These are phyloP conservation scores for Cotesia chilonis DNA, from an alignment of 1,140 invertebrate species.

Conservation along the genomic window DNA sequence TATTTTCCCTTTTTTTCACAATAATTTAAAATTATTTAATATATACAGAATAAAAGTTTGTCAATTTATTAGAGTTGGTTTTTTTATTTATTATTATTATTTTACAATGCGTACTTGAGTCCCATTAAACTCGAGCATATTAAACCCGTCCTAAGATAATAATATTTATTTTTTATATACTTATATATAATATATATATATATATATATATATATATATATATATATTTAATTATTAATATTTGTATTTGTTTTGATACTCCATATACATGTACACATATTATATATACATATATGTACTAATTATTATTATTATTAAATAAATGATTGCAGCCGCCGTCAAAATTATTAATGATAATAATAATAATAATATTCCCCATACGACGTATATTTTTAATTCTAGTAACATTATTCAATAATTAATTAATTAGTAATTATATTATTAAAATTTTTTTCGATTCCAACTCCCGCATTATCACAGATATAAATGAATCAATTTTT, in stretches of 20 bases:
- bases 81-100: slow-evolving; percentile 44
- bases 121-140: slow-evolving; percentile 32
- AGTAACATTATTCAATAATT: slow-evolving; percentile 24
- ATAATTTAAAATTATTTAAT: slow-evolving; percentile 35
- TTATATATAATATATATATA: slow-evolving; percentile 9
- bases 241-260: neutral
- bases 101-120: slow-evolving; percentile 62
- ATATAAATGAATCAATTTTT: slow-evolving; percentile 72
- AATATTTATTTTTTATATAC: too few relatives aligned
- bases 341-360: too few relatives aligned
- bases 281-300: too few relatives aligned
- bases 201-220: neutral
- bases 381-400: slow-evolving; percentile 45
- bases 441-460: slow-evolving; percentile 1
- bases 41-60: slow-evolving; percentile 52
- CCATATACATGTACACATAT: too few relatives aligned
- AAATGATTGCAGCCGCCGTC: slow-evolving; percentile 5
- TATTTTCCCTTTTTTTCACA: too few relatives aligned
- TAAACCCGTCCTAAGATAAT: slow-evolving; percentile 29
- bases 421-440: neutral
- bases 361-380: slow-evolving; percentile 12
- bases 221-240: slow-evolving; percentile 5
- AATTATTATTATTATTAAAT: slow-evolving; percentile 17
- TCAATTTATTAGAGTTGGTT: slow-evolving; percentile 1
- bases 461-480: slow-evolving; percentile 68